Conservation (phyloP, 2,797 vertebrate species). For the Pyrrhura leucotis region DNA sequence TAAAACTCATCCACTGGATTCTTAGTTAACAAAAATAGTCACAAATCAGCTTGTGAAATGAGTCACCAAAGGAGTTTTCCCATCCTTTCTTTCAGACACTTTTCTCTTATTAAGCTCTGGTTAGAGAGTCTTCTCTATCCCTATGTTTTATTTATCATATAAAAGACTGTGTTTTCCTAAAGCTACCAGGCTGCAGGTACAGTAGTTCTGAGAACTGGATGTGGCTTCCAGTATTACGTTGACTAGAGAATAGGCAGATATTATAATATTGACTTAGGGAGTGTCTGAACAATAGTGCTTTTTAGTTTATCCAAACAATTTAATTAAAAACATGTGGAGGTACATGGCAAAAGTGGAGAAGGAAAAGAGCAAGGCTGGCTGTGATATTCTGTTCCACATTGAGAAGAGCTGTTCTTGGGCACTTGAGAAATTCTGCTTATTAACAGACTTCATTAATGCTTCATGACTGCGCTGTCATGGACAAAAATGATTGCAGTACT, state of each 20-base stretch:
- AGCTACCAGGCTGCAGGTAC: neutral
- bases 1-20: neutral
- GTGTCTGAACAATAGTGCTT: neutral
- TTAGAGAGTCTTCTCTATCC: neutral
- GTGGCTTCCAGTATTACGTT: neutral
- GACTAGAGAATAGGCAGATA: neutral
- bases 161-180: neutral
- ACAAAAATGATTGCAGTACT: neutral
- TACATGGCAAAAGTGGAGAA: neutral
- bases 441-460: neutral
- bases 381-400: neutral
- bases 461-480: neutral
- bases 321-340: neutral
- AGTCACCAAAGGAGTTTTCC: neutral
- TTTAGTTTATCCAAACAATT: neutral
- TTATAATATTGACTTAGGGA: neutral
- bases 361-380: neutral
- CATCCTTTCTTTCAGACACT: neutral
- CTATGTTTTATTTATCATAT: neutral
- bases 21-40: neutral
- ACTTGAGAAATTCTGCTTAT: neutral
- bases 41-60: neutral
- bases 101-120: neutral
- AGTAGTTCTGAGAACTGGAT: neutral
- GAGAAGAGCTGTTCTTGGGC: neutral